A percentile compares a stretch with the other conserved stretches of the same genome.
Conservation (phyloP, 1,140 invertebrate genomes). For the Pseudomyrmex pallidus region DNA sequence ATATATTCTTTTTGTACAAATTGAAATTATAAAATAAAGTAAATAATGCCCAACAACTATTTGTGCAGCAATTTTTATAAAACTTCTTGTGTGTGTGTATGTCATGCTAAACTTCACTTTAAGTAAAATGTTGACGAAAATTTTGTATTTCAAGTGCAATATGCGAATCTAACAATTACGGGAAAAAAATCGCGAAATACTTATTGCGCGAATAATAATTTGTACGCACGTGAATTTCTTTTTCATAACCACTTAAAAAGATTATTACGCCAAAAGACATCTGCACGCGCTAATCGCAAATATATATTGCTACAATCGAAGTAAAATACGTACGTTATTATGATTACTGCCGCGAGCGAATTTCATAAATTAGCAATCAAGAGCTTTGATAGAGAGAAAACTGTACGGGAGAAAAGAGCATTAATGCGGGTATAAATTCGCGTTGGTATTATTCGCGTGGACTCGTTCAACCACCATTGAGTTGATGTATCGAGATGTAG, state of each 20-base stretch:
- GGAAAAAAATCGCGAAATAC: neutral
- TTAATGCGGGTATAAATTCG: slow-evolving; percentile 14
- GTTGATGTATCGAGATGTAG: neutral
- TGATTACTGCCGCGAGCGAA: too few species aligned
- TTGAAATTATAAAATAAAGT: too few species aligned
- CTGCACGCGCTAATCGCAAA: slow-evolving; percentile 7
- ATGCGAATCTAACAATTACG: neutral
- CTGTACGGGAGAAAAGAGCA: neutral
- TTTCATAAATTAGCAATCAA: too few species aligned
- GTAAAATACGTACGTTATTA: neutral
- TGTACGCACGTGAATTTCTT: neutral
- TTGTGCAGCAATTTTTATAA: too few species aligned
- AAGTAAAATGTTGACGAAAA: neutral
- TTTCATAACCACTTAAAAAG: neutral
- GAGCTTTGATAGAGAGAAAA: too few species aligned
- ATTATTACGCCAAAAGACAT: neutral
- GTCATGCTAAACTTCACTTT: too few species aligned
- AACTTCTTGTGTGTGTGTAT: too few species aligned
- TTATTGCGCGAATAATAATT: too few species aligned
- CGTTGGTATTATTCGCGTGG: neutral
- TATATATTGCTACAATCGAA: too few species aligned
- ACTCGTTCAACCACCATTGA: neutral
- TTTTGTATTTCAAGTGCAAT: neutral
- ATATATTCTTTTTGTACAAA: too few species aligned
- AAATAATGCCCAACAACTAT: neutral